Base-by-base conservation (phyloP, 2,797 vertebrate species). In the Coracias cyanogaster region DNA sequence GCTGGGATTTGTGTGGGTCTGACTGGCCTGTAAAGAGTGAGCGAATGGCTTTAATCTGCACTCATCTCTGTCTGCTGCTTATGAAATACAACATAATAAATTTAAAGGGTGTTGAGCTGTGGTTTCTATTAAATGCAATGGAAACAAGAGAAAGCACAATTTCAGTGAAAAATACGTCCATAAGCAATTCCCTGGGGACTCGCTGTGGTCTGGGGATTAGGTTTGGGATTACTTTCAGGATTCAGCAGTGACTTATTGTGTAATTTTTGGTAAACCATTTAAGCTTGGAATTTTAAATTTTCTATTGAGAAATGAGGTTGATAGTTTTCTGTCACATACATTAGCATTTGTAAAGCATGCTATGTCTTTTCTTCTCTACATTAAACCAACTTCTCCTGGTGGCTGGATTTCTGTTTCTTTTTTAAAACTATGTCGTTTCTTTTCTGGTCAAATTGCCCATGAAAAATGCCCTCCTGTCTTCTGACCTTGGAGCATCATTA, bases 231-330 rank as follows among this genome's bases (percentile, higher is more conserved):
- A 82, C 82, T 90, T 94, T 84, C 73, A 86, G 91, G 90, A 88
- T 91, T 93, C 70, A 73, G 62, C 66, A 60, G 64, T 88, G 80
- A 90, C 24, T 90, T 94, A 86, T 72, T 82, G 76, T 78, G 54
- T 73, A 92, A 90, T 95, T 91, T 95, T 90, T 91, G 39, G 82
- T 72, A 91, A 94, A 81, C 48, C 60, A 90, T 76, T 86, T 76
- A 82, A 94, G 70, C 69, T 52, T 81, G 67, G 79, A 90, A 86
- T 91, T 86, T 88, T 48, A 78, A 51, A 66, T 91, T 93, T 94
- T 58, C 69, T 81, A 0, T 45, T 88, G 90, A 94, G 64, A 91
- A 52, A 69, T 54, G 33, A 71, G 20, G 74, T 33, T 86, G 84
- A 67, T 80, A 29, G 15, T 71, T 93, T 94, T 91, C 61, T 94